Percentiles rank a stretch among this genome's conserved stretches.
Conservation (phyloP, 2,888 invertebrate species). For the Schizaphis graminum region DNA sequence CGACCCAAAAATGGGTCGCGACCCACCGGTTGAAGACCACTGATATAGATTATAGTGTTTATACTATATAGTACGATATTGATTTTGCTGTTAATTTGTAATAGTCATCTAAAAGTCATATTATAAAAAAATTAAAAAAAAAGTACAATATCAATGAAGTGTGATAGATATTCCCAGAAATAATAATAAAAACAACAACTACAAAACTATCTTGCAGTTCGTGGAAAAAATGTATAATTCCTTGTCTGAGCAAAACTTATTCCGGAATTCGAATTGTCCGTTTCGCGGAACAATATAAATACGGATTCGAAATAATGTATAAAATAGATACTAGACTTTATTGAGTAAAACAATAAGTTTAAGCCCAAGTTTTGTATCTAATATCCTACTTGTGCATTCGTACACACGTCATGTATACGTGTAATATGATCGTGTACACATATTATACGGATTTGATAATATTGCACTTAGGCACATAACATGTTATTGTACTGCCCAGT, state of each 20-base stretch:
- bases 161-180: neutral
- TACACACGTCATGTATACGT: neutral
- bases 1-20: no score
- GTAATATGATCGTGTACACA: neutral
- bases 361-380: neutral
- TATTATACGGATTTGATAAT: neutral
- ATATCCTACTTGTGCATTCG: neutral
- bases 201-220: neutral
- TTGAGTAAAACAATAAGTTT: neutral
- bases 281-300: neutral
- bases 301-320: neutral
- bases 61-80: no score
- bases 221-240: neutral
- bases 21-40: no score
- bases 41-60: no score
- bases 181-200: neutral
- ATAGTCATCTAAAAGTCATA: no score
- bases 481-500: neutral
- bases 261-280: neutral
- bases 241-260: neutral
- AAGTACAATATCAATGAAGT: neutral
- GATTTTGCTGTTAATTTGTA: no score
- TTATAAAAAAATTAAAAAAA: neutral
- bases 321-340: neutral
- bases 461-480: neutral